Conservation (phyloP, 2,113 vertebrate genomes). For the Neolamprologus modestus region DNA sequence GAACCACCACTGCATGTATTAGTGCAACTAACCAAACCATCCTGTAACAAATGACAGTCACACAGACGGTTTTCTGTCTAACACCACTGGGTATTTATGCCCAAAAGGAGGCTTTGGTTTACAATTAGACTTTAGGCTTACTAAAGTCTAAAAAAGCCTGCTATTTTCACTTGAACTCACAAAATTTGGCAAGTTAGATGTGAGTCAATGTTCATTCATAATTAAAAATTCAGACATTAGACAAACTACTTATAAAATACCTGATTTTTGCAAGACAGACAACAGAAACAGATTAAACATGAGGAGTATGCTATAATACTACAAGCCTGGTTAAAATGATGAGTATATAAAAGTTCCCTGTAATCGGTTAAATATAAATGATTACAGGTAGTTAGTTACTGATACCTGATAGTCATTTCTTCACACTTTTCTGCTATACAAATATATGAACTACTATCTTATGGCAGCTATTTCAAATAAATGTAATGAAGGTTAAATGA, state of each 20-base stretch:
- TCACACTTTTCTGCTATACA: not conserved
- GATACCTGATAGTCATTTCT: accelerated
- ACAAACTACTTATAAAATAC: not conserved
- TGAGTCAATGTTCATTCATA: not conserved
- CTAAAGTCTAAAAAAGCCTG: not conserved
- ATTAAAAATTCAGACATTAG: not conserved
- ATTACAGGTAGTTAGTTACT: not conserved
- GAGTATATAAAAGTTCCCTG: not conserved
- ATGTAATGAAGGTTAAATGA: not conserved
- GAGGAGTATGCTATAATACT: not conserved
- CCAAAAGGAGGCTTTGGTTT: not conserved
- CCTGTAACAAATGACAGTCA: not conserved
- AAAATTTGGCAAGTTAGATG: not conserved
- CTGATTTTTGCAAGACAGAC: not conserved
- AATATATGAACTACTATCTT: accelerated
- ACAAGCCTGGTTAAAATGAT: not conserved
- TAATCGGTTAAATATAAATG: not conserved
- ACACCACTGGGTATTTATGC: not conserved
- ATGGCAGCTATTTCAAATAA: not conserved
- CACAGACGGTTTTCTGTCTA: not conserved
- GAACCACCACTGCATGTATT: not conserved
- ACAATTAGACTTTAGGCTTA: not conserved
- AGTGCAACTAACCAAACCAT: not conserved
- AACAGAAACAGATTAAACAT: accelerated
- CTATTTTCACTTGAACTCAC: not conserved